Evolutionary conservation across 2,113 vertebrate species (phyloP), one percentile per base, ranked within the genome.

Genomic region (Orientallactaga bullata): DNA sequence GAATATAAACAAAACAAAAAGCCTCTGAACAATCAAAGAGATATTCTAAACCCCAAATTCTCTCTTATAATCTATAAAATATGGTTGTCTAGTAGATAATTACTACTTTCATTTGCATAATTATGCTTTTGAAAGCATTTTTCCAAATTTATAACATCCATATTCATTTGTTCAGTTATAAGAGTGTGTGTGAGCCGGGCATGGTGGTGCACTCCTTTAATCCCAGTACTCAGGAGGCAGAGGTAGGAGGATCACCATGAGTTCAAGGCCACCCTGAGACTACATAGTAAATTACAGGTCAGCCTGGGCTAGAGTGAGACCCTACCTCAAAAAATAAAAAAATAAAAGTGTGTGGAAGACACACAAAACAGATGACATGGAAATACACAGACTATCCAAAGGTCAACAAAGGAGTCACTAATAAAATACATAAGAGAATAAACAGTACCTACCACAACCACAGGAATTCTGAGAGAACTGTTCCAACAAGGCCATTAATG

Each of bases 381-480:
- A 24, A 39, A 92, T 74, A 85, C 20, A 37, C 26, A 60, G 83
- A 81, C 12, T 47, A 88, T 15, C 11, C 30, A 32, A 71, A 93
- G 90, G 42, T 78, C 47, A 74, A 83, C 30, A 83, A 87, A 47
- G 15, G 42, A 30, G 18, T 85, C 76, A 80, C 18, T 85, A 96
- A 74, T 66, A 74, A 69, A 61, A 42, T n/a, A 39, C 1, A 12
- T 12, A 93, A 39, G 13, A 90, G 37, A 95, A 95, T 35, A 95
- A 93, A 80, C 0, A 88, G 15, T 91, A 98, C 99, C 42, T 98
- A 99, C 99, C 99, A 99, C 83, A 99, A 98, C 99, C 99, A 99
- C 83, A 99, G 99, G 97, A 99, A 99, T 98, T 99, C 99, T 0
- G 99, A 99, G 55, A 99, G 98, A 93, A 99, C 99, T 9, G 99